Conservation (phyloP, 2,888 invertebrate genomes). For the Hypercompe scribonia region DNA sequence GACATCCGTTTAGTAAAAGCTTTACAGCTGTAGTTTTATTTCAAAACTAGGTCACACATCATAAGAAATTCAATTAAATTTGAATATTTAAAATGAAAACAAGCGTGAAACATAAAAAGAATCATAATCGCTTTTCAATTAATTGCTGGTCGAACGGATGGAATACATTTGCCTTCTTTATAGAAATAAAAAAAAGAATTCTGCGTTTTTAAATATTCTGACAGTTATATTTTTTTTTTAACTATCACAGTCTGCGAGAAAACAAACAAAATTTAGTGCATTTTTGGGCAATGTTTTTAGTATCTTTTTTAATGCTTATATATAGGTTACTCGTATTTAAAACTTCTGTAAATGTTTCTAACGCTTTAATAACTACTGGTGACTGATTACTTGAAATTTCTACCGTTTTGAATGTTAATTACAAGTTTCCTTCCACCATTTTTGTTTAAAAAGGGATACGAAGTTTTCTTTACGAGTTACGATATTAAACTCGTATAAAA, state of each 20-base stretch:
- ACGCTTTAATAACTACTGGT: too few relatives aligned
- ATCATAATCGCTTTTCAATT: neutral
- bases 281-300: too few relatives aligned
- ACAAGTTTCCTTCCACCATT: too few relatives aligned
- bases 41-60: conserved; percentile 64
- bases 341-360: too few relatives aligned
- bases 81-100: conserved; percentile 10
- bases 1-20: conserved; percentile 63
- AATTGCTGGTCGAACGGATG: neutral
- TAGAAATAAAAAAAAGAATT: neutral
- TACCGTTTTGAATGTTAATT: too few relatives aligned
- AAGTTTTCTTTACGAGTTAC: too few relatives aligned
- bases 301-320: too few relatives aligned
- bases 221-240: neutral
- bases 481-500: too few relatives aligned
- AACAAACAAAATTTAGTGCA: neutral
- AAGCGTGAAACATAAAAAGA: neutral
- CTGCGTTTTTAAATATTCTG: neutral
- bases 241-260: too few relatives aligned
- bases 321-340: too few relatives aligned
- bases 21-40: conserved; percentile 43
- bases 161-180: neutral
- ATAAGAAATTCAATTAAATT: conserved; percentile 51
- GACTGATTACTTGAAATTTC: too few relatives aligned
- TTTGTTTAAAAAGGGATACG: too few relatives aligned